Percentiles rank a stretch among this genome's conserved stretches.
Conservation (phyloP, 2,888 invertebrate genomes). For the Acanthoscelides obtectus region DNA sequence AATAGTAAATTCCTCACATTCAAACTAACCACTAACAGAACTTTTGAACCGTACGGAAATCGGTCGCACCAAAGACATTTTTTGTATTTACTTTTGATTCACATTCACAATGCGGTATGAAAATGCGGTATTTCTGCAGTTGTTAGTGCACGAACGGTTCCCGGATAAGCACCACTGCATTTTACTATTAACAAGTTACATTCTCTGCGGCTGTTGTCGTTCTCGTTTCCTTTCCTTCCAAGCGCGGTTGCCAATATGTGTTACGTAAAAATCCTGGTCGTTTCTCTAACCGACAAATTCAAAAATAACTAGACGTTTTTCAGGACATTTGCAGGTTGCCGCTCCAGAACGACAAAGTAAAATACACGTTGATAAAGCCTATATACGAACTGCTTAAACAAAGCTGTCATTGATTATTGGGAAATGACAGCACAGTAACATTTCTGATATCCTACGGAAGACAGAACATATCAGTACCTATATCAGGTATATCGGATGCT, state of each 20-base stretch:
- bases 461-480: no score
- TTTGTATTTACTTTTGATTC: slow-evolving; percentile 10
- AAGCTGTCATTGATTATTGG: no score
- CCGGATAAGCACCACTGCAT: slow-evolving; percentile 39
- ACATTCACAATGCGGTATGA: slow-evolving; percentile 4
- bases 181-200: slow-evolving; percentile 24
- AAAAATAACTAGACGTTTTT: no score
- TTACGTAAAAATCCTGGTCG: not conserved
- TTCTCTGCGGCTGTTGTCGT: slow-evolving; percentile 14
- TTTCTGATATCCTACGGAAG: no score
- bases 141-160: slow-evolving; percentile 27
- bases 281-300: no score
- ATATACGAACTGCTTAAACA: no score
- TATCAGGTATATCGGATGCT: no score
- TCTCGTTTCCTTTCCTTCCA: not conserved
- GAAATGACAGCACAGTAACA: no score
- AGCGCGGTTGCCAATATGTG: not conserved
- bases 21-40: not conserved
- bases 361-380: no score
- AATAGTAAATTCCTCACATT: slow-evolving; percentile 29
- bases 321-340: no score
- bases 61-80: slow-evolving; percentile 1
- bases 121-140: slow-evolving; percentile 10
- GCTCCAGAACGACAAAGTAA: no score
- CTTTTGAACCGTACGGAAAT: not conserved